Base-by-base conservation (phyloP, 1,140 invertebrate genomes). In the Aphaenogaster floridana region DNA sequence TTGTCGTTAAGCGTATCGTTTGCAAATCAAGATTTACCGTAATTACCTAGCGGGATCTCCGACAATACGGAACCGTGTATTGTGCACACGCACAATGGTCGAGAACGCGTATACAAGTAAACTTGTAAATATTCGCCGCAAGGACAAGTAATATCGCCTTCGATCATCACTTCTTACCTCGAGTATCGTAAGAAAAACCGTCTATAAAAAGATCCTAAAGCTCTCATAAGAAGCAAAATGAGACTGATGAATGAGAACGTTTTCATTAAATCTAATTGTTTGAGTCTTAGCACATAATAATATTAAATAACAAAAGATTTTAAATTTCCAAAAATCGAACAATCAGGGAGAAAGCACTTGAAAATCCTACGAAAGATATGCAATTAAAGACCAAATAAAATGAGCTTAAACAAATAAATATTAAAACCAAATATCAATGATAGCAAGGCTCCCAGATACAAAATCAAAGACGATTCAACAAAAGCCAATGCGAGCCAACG, bases 1-100 rank as follows among this genome's bases (percentile, higher is more conserved):
- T 84, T 84, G 80, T 76, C n/a, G 39, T 76, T 84, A 84, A 50
- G 28, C n/a, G 54, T 76, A 84, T 50, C 69, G 54, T 74, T 83
- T 6, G 52, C 68, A 61, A 52, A 84, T 84, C 69, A 84, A 74
- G 69, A 84, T 61, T 72, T 72, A 15, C n/a, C 42, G 42, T 84
- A 84, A 84, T 76, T 84, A 84, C 7, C 34, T 71, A 61, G 54
- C 42, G n/a, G 39, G 9, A 45, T 76, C 80, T 63, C 54, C 42
- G 28, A 61, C 13, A 84, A 83, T 74, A 68, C 66, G 50, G 9
- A 59, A 34, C 3, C 57, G 52, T 45, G 54, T 7, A 50, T 84
- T 84, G 21, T 50, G 69, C 42, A 74, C 74, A 54, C n/a, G n/a
- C 34, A 79, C 50, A 86, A 78, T 86, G 48, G 48, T 50, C 48